Evolutionary conservation across 2,113 vertebrate genomes (phyloP).

Genomic region (Macheiramphus alcinus): DNA sequence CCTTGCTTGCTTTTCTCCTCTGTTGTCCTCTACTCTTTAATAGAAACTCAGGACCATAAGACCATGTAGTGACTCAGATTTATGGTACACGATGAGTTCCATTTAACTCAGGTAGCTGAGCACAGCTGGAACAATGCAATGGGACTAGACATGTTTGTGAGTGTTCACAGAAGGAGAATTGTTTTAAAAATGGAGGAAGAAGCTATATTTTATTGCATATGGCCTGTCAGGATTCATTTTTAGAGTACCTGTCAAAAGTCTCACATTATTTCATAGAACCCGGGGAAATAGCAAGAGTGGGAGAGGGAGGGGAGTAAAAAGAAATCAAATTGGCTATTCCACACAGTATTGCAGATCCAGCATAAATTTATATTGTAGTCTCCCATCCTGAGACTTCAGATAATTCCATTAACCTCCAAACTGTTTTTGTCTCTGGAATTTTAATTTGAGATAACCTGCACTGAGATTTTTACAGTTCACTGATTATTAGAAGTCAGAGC

Average conservation of each 20-base stretch:
- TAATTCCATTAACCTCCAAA: slow-evolving; percentile 32
- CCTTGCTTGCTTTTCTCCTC: neutral
- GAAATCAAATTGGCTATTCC: neutral
- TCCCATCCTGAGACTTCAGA: neutral
- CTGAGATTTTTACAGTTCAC: slow-evolving; percentile 17
- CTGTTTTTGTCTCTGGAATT: slow-evolving; percentile 6
- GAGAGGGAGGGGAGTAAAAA: neutral
- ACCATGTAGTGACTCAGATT: neutral
- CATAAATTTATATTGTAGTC: neutral
- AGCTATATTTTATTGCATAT: neutral
- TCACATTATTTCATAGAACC: neutral
- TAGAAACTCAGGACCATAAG: neutral
- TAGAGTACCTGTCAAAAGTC: slow-evolving; percentile 19
- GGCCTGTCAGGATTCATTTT: slow-evolving; percentile 34
- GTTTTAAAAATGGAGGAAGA: slow-evolving; percentile 16
- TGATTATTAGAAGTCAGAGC: slow-evolving; percentile 22
- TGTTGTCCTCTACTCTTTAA: neutral
- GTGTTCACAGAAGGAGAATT: neutral
- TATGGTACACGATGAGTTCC: neutral
- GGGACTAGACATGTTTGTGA: neutral
- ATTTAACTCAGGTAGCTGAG: neutral
- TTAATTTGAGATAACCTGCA: slow-evolving; percentile 24
- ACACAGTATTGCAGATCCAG: neutral
- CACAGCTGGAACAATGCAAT: neutral
- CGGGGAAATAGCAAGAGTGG: neutral